Evolutionary conservation across 2,113 vertebrate species (phyloP).

Genomic region (Girardinichthys multiradiatus): DNA sequence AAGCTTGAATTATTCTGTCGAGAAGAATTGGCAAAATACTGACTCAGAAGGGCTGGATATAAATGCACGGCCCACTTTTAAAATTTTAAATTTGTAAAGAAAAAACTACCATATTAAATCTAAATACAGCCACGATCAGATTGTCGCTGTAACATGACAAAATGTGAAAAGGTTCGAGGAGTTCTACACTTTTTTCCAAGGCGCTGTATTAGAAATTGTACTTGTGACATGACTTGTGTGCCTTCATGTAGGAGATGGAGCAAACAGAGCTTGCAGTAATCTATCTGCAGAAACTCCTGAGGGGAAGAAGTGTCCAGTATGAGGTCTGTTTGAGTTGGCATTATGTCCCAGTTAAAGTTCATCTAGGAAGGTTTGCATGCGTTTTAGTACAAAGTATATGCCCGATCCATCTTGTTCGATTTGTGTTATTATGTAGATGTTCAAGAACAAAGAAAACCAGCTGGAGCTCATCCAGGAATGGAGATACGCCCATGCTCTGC

Average conservation of each 20-base stretch:
- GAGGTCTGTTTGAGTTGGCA: conserved; percentile 76
- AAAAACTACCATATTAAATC: too few species aligned
- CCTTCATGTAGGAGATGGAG: conserved; percentile 84
- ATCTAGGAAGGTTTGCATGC: neutral
- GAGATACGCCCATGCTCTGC: conserved; percentile 83
- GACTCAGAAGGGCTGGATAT: too few species aligned
- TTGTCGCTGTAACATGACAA: too few species aligned
- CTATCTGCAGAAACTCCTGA: conserved; percentile 87
- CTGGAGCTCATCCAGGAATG: conserved; percentile 88
- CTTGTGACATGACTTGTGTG: neutral
- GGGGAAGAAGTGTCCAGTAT: conserved; percentile 88
- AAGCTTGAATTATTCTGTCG: neutral
- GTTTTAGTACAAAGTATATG: neutral
- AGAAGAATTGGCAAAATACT: too few species aligned
- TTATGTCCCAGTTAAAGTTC: neutral
- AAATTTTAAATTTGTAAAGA: too few species aligned
- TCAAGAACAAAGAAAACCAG: conserved; percentile 86
- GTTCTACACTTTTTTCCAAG: too few species aligned
- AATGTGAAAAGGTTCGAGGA: too few species aligned
- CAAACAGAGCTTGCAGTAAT: conserved; percentile 88
- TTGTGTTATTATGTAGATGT: conserved; percentile 81
- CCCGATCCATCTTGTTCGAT: neutral
- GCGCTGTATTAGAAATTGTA: too few species aligned
- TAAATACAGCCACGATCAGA: too few species aligned
- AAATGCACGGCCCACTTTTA: too few species aligned